These are phyloP conservation scores for Ophiodon elongatus DNA, from an alignment of 2,113 vertebrate species.

Conservation along the genomic window DNA sequence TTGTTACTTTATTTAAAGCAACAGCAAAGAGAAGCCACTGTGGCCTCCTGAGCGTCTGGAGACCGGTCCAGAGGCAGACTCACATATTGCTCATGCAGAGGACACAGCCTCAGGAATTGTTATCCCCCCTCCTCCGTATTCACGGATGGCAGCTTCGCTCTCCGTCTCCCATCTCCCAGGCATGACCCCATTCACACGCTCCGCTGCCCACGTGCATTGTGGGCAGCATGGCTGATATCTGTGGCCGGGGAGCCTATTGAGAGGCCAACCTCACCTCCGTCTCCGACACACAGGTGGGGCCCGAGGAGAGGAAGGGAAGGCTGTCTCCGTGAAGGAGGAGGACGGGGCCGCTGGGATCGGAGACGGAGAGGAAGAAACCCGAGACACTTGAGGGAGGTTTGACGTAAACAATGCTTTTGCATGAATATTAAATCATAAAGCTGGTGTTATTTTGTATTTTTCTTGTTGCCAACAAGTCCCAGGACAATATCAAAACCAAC, in stretches of 20 bases:
- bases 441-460: neutral
- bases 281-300: slow-evolving; percentile 24
- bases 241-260: slow-evolving; percentile 7
- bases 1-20: neutral
- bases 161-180: slow-evolving; percentile 45
- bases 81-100: slow-evolving; percentile 39
- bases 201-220: slow-evolving; percentile 39
- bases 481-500: neutral
- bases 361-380: neutral
- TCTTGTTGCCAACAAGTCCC: neutral
- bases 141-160: slow-evolving; percentile 33
- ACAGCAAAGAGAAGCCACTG: neutral
- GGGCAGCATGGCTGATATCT: slow-evolving; percentile 28
- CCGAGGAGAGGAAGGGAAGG: neutral
- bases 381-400: neutral
- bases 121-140: slow-evolving; percentile 46
- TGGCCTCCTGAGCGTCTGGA: slow-evolving; percentile 16
- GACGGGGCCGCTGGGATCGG: neutral
- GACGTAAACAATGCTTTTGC: neutral
- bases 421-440: neutral
- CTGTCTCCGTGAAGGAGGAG: neutral
- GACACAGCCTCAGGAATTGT: slow-evolving; percentile 39
- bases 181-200: slow-evolving; percentile 69
- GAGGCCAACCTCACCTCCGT: slow-evolving; percentile 38
- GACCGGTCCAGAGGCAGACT: slow-evolving; percentile 33